A percentile compares a stretch with the other conserved stretches of the same genome.
phyloP scores from a whole-genome alignment of 2,113 vertebrate genomes.

The Camarhynchus parvulus region DNA sequence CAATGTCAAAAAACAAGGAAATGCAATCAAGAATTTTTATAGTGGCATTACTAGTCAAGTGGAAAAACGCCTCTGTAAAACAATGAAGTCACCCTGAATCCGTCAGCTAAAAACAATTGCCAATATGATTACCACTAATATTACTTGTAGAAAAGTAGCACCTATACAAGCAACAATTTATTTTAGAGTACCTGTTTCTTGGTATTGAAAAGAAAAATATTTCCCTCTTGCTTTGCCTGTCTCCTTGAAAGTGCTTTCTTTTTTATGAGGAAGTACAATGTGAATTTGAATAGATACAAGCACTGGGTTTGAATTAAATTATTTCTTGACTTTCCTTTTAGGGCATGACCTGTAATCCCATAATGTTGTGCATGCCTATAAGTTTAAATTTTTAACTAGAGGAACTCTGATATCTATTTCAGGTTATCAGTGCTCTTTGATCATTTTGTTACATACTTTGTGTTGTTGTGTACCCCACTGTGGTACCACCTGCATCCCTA shows the following conservation, averaged over 20 bases:
- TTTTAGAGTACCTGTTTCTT: background rate
- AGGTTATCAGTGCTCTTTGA: background rate
- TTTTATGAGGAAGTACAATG: background rate
- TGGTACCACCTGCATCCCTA: background rate
- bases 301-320: background rate
- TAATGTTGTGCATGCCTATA: background rate
- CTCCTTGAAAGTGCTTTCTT: background rate
- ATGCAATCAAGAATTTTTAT: slow-evolving; percentile 59
- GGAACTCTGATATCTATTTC: background rate
- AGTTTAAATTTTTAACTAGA: background rate
- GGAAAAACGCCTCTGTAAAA: slow-evolving; percentile 52
- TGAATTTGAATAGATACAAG: background rate
- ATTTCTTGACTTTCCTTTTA: background rate
- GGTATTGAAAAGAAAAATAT: background rate
- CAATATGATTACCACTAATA: background rate
- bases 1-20: slow-evolving; percentile 51
- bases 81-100: slow-evolving; percentile 17
- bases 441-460: background rate
- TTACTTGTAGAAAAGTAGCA: background rate
- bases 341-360: slow-evolving; percentile 1
- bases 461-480: background rate
- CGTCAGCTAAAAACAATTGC: slow-evolving; percentile 36
- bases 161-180: background rate
- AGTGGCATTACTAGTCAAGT: slow-evolving; percentile 34
- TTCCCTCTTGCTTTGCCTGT: background rate